Percentiles rank a stretch among this genome's conserved stretches.
Evolutionary conservation across 2,113 vertebrate species (phyloP).

Genomic region (Peromyscus leucopus): DNA sequence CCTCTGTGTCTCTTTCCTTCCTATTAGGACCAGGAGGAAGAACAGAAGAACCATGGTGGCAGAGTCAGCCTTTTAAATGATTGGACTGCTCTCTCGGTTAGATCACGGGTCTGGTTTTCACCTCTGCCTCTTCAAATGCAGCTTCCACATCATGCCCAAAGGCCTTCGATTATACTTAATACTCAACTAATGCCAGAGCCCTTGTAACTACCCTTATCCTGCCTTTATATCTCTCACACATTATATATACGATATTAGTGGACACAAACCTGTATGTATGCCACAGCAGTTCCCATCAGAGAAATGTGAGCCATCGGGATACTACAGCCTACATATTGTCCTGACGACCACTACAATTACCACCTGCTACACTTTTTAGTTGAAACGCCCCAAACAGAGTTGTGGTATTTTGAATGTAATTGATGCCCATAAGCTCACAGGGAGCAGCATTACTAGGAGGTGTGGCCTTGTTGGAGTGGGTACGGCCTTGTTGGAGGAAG

Average conservation of each 20-base stretch:
- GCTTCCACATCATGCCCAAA: background rate
- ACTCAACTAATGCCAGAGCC: background rate
- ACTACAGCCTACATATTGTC: fast-evolving
- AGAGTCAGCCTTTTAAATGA: background rate
- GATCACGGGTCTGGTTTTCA: background rate
- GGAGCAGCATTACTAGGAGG: background rate
- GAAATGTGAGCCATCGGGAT: background rate
- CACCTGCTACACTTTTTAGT: background rate
- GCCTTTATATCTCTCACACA: background rate
- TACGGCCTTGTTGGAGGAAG: background rate
- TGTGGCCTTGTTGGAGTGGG: background rate
- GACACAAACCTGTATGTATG: background rate
- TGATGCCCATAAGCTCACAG: background rate
- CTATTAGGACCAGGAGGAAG: background rate
- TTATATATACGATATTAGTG: background rate
- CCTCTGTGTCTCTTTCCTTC: background rate
- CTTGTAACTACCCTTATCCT: background rate
- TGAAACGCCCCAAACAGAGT: background rate
- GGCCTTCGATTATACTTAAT: background rate
- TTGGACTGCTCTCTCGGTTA: background rate
- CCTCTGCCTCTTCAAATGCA: background rate
- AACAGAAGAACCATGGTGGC: background rate
- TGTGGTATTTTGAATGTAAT: background rate
- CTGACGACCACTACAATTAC: background rate
- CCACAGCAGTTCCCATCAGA: background rate